phyloP scores from a whole-genome alignment of 2,888 invertebrate genomes.

The Leptothorax acervorum region DNA sequence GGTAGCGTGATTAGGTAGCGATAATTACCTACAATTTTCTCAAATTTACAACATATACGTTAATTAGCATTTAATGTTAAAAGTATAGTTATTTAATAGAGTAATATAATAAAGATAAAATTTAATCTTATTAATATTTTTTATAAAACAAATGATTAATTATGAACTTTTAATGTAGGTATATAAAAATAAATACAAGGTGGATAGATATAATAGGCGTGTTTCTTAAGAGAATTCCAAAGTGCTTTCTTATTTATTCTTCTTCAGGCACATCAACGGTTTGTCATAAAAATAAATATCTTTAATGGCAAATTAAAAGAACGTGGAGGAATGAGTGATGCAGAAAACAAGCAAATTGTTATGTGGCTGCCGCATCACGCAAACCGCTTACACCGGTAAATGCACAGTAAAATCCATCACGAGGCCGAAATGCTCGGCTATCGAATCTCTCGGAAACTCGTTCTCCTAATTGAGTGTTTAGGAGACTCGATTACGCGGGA shows the following conservation, averaged over 20 bases:
- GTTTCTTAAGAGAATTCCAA: not conserved
- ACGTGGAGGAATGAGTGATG: not conserved
- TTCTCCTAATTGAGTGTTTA: constrained; percentile 70
- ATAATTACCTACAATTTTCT: not conserved
- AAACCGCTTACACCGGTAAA: constrained; percentile 27
- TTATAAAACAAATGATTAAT: not conserved
- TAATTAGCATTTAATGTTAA: constrained; percentile 7
- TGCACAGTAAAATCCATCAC: constrained; percentile 51
- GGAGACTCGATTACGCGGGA: constrained; percentile 36
- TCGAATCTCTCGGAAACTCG: constrained; percentile 60
- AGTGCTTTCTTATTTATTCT: not conserved
- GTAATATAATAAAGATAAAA: not conserved
- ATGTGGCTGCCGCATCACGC: constrained; percentile 32
- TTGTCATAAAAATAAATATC: constrained; percentile 11
- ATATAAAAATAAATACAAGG: not conserved
- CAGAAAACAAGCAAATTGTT: not conserved
- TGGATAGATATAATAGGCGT: not conserved
- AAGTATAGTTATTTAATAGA: not conserved
- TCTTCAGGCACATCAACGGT: not conserved
- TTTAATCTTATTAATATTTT: not conserved
- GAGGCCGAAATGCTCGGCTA: constrained; percentile 67
- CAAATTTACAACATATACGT: not conserved
- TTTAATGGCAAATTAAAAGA: constrained; percentile 16
- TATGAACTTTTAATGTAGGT: not conserved
- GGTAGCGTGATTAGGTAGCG: not conserved